A percentile compares a stretch with the other conserved stretches of the same genome.
These are phyloP conservation scores for Psilanteris sp. DNA, from an alignment of 1,140 invertebrate genomes.

Conservation along the genomic window DNA sequence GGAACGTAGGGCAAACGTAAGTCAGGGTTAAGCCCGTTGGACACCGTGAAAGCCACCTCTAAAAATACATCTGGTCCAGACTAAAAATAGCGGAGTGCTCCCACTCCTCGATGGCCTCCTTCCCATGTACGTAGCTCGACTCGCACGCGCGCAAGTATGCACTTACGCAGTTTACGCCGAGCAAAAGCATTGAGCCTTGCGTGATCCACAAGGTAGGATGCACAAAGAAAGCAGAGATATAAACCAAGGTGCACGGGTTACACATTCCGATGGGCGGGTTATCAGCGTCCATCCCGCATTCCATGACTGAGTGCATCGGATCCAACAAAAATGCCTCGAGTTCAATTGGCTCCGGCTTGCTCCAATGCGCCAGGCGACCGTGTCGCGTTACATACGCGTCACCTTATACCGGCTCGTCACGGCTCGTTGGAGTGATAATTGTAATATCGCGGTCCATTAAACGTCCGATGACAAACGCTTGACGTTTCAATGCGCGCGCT, in stretches of 20 bases:
- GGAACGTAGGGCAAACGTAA: constrained; percentile 56
- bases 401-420: constrained; percentile 15
- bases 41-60: constrained; percentile 62
- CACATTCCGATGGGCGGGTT: constrained; percentile 77
- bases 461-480: constrained; percentile 18
- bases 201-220: constrained; percentile 63
- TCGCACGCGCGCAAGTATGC: constrained; percentile 34
- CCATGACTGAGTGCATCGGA: constrained; percentile 55
- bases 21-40: constrained; percentile 65
- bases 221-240: constrained; percentile 65
- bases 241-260: constrained; percentile 75
- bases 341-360: constrained; percentile 48
- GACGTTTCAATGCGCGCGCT: constrained; percentile 17
- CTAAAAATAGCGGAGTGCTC: constrained; percentile 63
- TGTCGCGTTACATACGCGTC: constrained; percentile 32
- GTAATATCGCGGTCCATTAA: constrained; percentile 27
- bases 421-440: constrained; percentile 37
- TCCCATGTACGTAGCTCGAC: neutral
- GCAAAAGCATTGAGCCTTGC: constrained; percentile 23
- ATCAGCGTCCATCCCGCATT: constrained; percentile 76
- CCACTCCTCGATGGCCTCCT: constrained; percentile 5
- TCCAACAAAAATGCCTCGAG: constrained; percentile 53
- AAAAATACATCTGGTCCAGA: constrained; percentile 67
- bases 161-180: constrained; percentile 33
- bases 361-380: constrained; percentile 20